Base-by-base conservation (phyloP, 2,888 invertebrate species). In the Leucozona laternaria region DNA sequence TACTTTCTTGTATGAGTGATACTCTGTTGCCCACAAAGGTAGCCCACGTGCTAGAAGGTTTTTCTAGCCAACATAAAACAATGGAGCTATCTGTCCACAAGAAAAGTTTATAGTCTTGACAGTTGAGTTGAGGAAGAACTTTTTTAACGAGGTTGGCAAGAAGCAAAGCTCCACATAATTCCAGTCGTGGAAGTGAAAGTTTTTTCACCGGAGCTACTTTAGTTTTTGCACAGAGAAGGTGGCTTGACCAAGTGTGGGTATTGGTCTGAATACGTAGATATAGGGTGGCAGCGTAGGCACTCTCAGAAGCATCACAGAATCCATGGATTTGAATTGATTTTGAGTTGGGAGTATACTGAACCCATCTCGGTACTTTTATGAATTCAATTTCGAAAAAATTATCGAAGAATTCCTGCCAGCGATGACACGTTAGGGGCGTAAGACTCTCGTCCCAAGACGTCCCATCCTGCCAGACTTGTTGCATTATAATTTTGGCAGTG, bases 61-160 rank as follows among this genome's bases (percentile, higher is more conserved):
- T 70, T n/a, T 70, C 55, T 7, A 70, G 13, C 70, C 70, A 70
- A 28, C 55, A 70, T 13, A 70, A 31, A 43, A 70, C 43, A 17
- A 70, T 70, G 28, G 70, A 70, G 55, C 70, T 70, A 11, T 70
- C 55, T 2, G 55, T 70, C 40, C 70, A 70, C 6, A 55, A n/a
- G 4, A 34, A 43, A 28, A 70, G 70, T 28, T 70, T 2, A 31
- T 22, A 17, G 13, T 15, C 8, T n/a, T 25, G 2, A 17, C 70
- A 70, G 17, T n/a, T 17, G 3, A 70, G 55, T 22, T 70, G 25
- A 5, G 70, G 43, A 11, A 70, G 25, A 43, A 55, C n/a, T 10
- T 17, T 17, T 43, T 22, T 53, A 17, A 40, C 10, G 15, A 70
- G 13, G 11, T 70, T 70, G 1, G 55, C 28, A 4, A 70, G n/a